These are phyloP conservation scores for Ditylenchus dipsaci DNA, from an alignment of 1,140 invertebrate species.

Conservation along the genomic window DNA sequence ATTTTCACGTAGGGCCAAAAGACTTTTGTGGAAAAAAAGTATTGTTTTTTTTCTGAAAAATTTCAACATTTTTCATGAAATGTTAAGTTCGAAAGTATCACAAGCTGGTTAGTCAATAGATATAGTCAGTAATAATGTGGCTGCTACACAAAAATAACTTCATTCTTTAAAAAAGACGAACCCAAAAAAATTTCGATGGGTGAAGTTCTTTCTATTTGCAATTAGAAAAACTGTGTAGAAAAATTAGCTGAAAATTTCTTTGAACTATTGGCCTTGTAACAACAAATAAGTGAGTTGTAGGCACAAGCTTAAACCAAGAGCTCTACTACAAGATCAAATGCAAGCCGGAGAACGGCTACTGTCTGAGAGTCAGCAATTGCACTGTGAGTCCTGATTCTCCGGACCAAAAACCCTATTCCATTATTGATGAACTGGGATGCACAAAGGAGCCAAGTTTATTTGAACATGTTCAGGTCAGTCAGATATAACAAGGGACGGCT, in stretches of 20 bases:
- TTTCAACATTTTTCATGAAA: too few relatives aligned
- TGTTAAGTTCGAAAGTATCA: too few relatives aligned
- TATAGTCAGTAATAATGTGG: too few relatives aligned
- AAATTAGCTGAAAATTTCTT: background rate
- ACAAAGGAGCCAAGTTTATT: constrained; percentile 43
- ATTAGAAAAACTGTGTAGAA: constrained; percentile 1
- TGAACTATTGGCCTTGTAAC: background rate
- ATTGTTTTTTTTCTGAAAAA: too few relatives aligned
- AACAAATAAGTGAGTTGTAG: constrained; percentile 10
- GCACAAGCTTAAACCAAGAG: constrained; percentile 38
- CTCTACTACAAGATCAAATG: constrained; percentile 48
- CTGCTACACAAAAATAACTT: too few relatives aligned
- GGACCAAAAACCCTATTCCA: constrained; percentile 32
- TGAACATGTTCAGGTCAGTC: constrained; percentile 41
- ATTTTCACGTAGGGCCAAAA: too few relatives aligned
- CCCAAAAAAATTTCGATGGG: too few relatives aligned
- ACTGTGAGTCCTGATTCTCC: constrained; percentile 32
- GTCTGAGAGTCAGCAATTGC: constrained; percentile 37
- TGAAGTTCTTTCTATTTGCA: too few relatives aligned
- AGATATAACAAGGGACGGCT: too few relatives aligned
- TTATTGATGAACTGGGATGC: constrained; percentile 41
- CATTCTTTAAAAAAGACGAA: too few relatives aligned
- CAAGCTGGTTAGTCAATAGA: too few relatives aligned
- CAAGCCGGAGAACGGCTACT: constrained; percentile 37
- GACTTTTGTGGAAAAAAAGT: too few relatives aligned